These are phyloP conservation scores for Tuta absoluta DNA, from an alignment of 2,888 invertebrate species.

Conservation along the genomic window DNA sequence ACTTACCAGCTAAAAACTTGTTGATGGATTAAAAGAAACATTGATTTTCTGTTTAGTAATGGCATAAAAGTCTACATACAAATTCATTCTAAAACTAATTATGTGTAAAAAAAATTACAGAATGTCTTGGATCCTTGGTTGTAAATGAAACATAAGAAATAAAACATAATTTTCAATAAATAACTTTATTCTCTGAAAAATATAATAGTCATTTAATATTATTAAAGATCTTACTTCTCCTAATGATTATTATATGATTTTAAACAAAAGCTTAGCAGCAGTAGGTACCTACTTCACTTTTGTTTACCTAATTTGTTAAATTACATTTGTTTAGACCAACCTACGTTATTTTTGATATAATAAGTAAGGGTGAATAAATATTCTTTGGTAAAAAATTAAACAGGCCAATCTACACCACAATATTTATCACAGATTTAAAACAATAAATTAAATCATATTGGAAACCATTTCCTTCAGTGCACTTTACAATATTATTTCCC, in stretches of 20 bases:
- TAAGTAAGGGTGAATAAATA: background rate
- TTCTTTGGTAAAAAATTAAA: conserved; percentile 14
- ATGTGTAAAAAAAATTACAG: too few species aligned
- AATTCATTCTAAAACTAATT: too few species aligned
- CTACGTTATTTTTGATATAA: background rate
- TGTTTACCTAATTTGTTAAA: conserved; percentile 1
- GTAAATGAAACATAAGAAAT: conserved; percentile 18
- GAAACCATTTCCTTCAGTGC: background rate
- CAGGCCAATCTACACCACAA: conserved; percentile 20
- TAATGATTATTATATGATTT: conserved; percentile 14
- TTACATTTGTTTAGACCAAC: conserved; percentile 1
- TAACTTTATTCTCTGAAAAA: conserved; percentile 27
- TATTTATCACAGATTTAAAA: conserved; percentile 20
- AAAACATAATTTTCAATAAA: conserved; percentile 22
- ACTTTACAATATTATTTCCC: background rate
- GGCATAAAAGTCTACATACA: too few species aligned
- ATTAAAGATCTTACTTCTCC: conserved; percentile 14
- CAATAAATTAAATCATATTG: background rate
- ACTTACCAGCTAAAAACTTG: too few species aligned
- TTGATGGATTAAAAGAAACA: too few species aligned
- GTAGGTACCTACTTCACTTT: background rate
- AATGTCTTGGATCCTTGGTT: too few species aligned
- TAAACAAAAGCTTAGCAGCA: conserved; percentile 6
- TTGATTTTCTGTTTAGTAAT: too few species aligned
- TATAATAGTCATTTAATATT: conserved; percentile 20